Evolutionary conservation across 2,888 invertebrate genomes (phyloP).

Genomic region (Drosophila kanekoi): DNA sequence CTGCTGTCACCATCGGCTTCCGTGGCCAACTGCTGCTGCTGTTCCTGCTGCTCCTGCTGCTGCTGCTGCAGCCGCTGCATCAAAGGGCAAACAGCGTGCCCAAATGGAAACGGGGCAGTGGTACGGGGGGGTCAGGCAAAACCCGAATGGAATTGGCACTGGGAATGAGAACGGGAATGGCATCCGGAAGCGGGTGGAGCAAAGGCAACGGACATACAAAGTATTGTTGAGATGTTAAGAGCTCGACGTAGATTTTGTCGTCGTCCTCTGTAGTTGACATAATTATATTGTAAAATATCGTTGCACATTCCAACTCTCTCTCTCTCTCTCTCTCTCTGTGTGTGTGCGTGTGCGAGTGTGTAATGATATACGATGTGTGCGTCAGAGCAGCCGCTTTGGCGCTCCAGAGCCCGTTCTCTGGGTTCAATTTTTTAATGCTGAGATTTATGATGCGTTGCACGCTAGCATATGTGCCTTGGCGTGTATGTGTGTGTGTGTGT

Average conservation of each 20-base stretch:
- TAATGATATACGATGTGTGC: slow-evolving; percentile 65
- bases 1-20: slow-evolving; percentile 34
- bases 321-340: slow-evolving; percentile 2
- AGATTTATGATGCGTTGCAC: slow-evolving; percentile 59
- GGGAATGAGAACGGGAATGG: background rate
- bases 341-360: slow-evolving; percentile 25
- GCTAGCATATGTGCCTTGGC: slow-evolving; percentile 23
- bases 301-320: slow-evolving; percentile 49
- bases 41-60: slow-evolving; percentile 2
- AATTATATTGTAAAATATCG: slow-evolving; percentile 80
- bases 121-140: background rate
- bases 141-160: background rate
- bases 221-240: slow-evolving; percentile 72
- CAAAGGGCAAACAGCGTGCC: slow-evolving; percentile 14
- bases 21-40: slow-evolving; percentile 24
- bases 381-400: slow-evolving; percentile 37
- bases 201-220: slow-evolving; percentile 49
- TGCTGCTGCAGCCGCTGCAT: slow-evolving; percentile 23
- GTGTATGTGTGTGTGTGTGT: slow-evolving; percentile 2
- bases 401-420: slow-evolving; percentile 19
- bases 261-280: slow-evolving; percentile 68
- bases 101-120: background rate
- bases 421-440: slow-evolving; percentile 51
- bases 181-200: slow-evolving; percentile 8
- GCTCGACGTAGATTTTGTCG: slow-evolving; percentile 68